Conservation (phyloP, 2,888 invertebrate species). For the Chrysolina americana region DNA sequence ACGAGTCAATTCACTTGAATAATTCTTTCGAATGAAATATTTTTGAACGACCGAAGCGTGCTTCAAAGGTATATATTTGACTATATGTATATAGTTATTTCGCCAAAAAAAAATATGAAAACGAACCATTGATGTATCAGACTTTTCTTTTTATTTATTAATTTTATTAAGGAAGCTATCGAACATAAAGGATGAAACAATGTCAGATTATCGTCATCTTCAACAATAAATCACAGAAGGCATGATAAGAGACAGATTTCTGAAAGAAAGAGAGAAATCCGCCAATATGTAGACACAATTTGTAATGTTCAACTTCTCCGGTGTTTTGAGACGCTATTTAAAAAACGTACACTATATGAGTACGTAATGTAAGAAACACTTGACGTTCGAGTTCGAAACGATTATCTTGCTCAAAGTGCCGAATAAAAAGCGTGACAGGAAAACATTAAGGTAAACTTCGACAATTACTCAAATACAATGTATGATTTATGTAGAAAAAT, state of each 20-base stretch:
- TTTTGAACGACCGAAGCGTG: background rate
- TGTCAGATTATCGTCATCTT: too few species aligned
- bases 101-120: too few species aligned
- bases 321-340: background rate
- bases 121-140: too few species aligned
- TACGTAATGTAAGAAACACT: background rate
- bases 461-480: background rate
- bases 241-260: too few species aligned
- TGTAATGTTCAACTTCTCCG: background rate
- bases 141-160: too few species aligned
- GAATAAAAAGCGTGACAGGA: slow-evolving; percentile 24
- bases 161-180: too few species aligned
- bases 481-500: background rate
- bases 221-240: too few species aligned
- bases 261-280: too few species aligned
- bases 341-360: too few species aligned
- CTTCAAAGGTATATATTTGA: background rate
- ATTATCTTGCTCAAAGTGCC: slow-evolving; percentile 19
- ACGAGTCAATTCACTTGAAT: slow-evolving; percentile 9
- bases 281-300: background rate
- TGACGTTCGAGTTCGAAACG: slow-evolving; percentile 9
- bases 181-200: too few species aligned
- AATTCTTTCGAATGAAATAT: slow-evolving; percentile 10
- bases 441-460: background rate
- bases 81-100: too few species aligned